Conservation (phyloP, 2,113 vertebrate genomes). For the Hucho hucho region DNA sequence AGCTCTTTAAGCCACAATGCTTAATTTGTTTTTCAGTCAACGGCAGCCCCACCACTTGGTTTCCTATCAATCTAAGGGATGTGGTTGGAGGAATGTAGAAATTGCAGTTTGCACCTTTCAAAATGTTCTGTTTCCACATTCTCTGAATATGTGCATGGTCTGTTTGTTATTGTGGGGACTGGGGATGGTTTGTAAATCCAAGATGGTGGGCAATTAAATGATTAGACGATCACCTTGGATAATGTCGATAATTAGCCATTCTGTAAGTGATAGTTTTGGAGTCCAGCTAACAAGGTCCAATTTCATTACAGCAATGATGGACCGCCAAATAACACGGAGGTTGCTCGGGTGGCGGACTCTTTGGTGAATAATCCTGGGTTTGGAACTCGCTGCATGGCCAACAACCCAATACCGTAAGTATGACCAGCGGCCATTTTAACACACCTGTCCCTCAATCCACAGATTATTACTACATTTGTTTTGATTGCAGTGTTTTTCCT, state of each 20-base stretch:
- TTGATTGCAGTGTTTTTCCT: no score
- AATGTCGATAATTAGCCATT: not conserved
- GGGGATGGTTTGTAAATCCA: not conserved
- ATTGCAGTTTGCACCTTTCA: no score
- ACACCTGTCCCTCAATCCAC: no score
- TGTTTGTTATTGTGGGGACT: not conserved
- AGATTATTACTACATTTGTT: no score
- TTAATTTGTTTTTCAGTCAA: no score
- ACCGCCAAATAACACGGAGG: constrained; percentile 75
- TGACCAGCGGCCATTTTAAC: not conserved
- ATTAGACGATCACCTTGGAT: constrained; percentile 6
- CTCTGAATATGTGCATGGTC: constrained; percentile 11
- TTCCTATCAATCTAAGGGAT: no score
- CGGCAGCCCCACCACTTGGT: no score
- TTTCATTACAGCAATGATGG: constrained; percentile 80
- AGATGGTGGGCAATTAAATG: constrained; percentile 23
- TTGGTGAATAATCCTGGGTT: constrained; percentile 87
- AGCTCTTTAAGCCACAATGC: no score
- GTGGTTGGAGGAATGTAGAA: no score
- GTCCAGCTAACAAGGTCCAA: constrained; percentile 10
- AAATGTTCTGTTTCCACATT: not conserved
- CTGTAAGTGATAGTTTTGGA: constrained; percentile 6
- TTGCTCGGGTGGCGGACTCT: constrained; percentile 77
- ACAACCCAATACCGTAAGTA: constrained; percentile 88
- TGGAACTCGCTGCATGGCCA: constrained; percentile 91